Base-by-base conservation (phyloP, 2,797 vertebrate genomes). In the Lycodopsis pacificus region DNA sequence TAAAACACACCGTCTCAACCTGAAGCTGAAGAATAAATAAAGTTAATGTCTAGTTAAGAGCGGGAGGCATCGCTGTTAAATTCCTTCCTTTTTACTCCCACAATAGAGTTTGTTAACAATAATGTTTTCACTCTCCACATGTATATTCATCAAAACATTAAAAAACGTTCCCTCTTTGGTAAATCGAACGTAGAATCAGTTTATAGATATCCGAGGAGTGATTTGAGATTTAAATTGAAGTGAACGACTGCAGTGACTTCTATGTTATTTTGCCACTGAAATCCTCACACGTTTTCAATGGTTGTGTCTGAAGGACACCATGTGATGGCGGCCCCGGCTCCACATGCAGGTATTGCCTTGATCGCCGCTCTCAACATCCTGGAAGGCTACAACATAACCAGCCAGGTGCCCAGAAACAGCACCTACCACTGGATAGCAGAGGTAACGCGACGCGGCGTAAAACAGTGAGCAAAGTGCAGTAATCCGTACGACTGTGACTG, bases 291-390 rank as follows among this genome's bases (percentile, higher is more conserved):
- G 51, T 46, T 49, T 53, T 54, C 4, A 6, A 38, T 72, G 12
- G 1, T 82, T n/a, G 46, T 77, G 61, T 75, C 62, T 92, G 58
- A 89, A 99, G 98, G 97, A 64, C 96, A 98, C 83, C 96, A 96
- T 56, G 95, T 99, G 79, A 95, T 99, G 91, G 93, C 95, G 0
- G 94, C 98, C 3, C 95, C 97, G 3, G 95, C 98, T 40, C 98
- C 98, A 0, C 97, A 99, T 44, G 96, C 96, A 5, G 98, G 98
- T n/a, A 95, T 97, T 51, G 97, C 96, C 2, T 91, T 99, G 82
- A 95, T 99, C 86, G 92, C 96, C 72, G 98, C 98, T 46, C 96
- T 99, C 62, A 99, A 99, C 88, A 99, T 99, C 88, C 94, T 99
- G 0, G 97, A 99, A 89, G 97, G 97, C 71, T 99, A 96, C 91